Evolutionary conservation across 2,888 invertebrate genomes (phyloP).

Genomic region (Coelopa pilipes): DNA sequence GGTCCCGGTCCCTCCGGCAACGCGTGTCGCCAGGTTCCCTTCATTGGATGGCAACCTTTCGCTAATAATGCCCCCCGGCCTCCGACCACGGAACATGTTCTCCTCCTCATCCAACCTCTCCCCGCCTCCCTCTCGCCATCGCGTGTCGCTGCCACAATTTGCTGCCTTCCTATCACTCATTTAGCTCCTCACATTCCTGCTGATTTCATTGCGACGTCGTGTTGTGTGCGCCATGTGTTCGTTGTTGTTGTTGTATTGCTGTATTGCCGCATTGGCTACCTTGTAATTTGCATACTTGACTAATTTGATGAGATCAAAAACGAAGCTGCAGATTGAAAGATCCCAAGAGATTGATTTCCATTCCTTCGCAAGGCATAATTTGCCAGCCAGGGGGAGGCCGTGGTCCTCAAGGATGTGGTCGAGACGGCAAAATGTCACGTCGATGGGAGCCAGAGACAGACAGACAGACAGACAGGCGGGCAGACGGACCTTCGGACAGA

Average conservation of each 20-base stretch:
- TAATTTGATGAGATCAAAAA: conserved; percentile 37
- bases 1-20: too few relatives aligned
- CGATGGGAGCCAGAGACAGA: too few relatives aligned
- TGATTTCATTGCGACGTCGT: not conserved
- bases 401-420: not conserved
- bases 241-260: conserved; percentile 19
- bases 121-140: too few relatives aligned
- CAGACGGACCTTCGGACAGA: too few relatives aligned
- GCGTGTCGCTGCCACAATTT: conserved; percentile 49
- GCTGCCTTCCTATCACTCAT: conserved; percentile 49
- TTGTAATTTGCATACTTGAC: conserved; percentile 41
- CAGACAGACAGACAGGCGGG: too few relatives aligned
- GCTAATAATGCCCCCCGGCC: conserved; percentile 31
- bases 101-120: not conserved
- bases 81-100: not conserved
- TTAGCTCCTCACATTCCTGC: too few relatives aligned
- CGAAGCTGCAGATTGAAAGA: conserved; percentile 22
- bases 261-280: conserved; percentile 40
- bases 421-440: not conserved
- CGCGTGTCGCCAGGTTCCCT: not conserved
- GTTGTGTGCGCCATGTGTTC: conserved; percentile 22
- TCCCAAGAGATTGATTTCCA: conserved; percentile 6
- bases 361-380: not conserved
- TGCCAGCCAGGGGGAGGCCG: not conserved
- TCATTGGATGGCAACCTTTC: conserved; percentile 20